phyloP scores from a whole-genome alignment of 2,888 invertebrate genomes.

The Catonia carolina region DNA sequence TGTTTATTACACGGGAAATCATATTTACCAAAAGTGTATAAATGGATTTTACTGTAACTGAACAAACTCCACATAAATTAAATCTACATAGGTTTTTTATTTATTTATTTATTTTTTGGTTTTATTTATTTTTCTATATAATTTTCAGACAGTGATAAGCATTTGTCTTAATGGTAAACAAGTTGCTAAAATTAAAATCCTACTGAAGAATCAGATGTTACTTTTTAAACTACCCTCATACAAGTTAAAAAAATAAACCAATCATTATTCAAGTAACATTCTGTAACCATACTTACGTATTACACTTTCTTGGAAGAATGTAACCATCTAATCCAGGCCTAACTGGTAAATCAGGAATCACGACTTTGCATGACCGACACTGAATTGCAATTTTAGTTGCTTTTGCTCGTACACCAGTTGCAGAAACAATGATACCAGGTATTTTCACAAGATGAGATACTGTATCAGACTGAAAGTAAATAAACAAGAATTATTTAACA shows the following conservation, averaged over 20 bases:
- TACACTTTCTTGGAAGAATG: constrained; percentile 89
- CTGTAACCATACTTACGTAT: constrained; percentile 58
- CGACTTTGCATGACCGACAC: constrained; percentile 86
- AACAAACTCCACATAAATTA: too few species aligned
- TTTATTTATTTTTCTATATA: too few species aligned
- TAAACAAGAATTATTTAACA: too few species aligned
- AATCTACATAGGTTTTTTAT: too few species aligned
- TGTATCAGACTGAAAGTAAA: constrained; percentile 68
- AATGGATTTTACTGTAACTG: too few species aligned
- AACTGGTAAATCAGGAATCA: constrained; percentile 81
- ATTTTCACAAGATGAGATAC: constrained; percentile 92
- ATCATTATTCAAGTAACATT: not conserved
- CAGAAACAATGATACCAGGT: constrained; percentile 90
- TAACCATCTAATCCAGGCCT: constrained; percentile 96
- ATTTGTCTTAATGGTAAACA: too few species aligned
- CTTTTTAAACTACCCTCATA: too few species aligned
- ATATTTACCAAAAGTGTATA: too few species aligned
- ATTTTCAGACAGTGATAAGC: too few species aligned
- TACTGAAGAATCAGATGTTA: not conserved
- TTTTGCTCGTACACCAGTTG: constrained; percentile 90
- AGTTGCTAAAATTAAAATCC: not conserved
- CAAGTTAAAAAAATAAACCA: not conserved
- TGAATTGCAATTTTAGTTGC: constrained; percentile 93
- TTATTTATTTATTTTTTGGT: too few species aligned
- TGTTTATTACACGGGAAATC: too few species aligned